Percentiles rank a stretch among this genome's conserved stretches.
Conservation (phyloP, 2,113 vertebrate genomes). For the Mormoops blainvillei region DNA sequence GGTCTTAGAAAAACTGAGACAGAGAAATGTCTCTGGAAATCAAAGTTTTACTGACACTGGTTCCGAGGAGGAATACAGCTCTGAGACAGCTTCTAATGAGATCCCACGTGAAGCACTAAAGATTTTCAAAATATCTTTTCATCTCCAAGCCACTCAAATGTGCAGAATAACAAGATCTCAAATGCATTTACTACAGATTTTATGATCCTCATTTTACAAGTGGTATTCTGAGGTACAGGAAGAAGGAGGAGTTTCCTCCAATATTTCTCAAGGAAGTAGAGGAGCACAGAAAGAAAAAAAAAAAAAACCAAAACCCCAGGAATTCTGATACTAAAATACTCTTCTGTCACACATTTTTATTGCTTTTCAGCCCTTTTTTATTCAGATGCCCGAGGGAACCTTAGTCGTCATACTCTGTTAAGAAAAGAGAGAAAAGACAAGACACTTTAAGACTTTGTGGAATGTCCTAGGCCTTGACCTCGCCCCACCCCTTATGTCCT, state of each 20-base stretch:
- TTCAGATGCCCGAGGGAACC: not conserved
- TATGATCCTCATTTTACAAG: not conserved
- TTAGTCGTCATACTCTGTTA: not conserved
- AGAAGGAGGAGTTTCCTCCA: slow-evolving; percentile 45
- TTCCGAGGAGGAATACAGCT: not conserved
- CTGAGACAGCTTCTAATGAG: not conserved
- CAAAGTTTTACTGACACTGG: not conserved
- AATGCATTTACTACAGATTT: not conserved
- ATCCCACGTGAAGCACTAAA: not conserved
- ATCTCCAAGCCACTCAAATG: not conserved
- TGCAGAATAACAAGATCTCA: not conserved
- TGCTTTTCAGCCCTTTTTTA: slow-evolving; percentile 20
- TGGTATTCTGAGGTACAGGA: slow-evolving; percentile 2
- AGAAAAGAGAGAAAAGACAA: slow-evolving; percentile 5
- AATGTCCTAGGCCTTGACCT: slow-evolving; percentile 29
- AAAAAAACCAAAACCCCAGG: not conserved
- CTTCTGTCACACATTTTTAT: not conserved
- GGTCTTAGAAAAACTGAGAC: not conserved
- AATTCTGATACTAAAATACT: not conserved
- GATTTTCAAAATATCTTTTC: not conserved
- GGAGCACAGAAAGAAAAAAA: not conserved
- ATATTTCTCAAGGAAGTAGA: slow-evolving; percentile 32
- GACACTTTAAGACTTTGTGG: slow-evolving; percentile 22
- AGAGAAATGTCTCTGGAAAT: not conserved
- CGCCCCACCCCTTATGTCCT: not conserved